Base-by-base conservation (phyloP, 2,888 invertebrate species). In the Andrena fulva region DNA sequence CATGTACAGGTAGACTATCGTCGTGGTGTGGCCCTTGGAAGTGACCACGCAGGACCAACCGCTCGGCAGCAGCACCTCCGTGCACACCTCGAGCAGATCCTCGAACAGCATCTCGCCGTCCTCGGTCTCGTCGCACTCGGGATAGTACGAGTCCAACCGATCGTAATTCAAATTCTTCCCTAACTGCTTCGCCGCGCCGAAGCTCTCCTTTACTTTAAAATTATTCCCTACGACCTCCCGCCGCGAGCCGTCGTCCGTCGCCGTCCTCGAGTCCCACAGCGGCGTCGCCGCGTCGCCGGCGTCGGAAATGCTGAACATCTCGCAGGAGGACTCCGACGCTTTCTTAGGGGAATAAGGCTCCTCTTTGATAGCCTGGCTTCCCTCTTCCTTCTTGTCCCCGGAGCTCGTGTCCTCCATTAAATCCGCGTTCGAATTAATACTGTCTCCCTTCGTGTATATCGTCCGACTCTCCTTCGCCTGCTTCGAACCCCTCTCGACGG, bases 11-110 rank as follows among this genome's bases (percentile, higher is more conserved):
- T 92, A 93, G 3, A 92, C 90, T 35, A 93, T 88, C 35, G 92
- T 93, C 3, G 92, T 93, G 29, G 85, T 85, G 42, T 87, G 89
- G 7, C 91, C 93, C 75, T 92, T 92, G 0, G 92, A 91, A 20
- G 91, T 91, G 3, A 93, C 91, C 67, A 91, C 89, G 20, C 91
- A 89, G 1, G 91, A 90, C 93, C 93, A 93, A 12, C 92, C 91
- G 48, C 84, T 87, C 1, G 93, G 93, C 52, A 93, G 84, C 27
- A 78, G 86, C 27, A 92, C 88, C 85, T 93, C 93, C 42, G 92
- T 91, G 75, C 91, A 92, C 35, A 92, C 85, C 85, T 93, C 93
- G 2, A 93, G 85, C 24, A 93, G 85, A 82, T 93, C 93, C 84
- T 93, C 93, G 62, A 93, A 93, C 7, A 93, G 84, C 69, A 87